Base-by-base conservation (phyloP, 2,888 invertebrate species). In the Polyommatus icarus region DNA sequence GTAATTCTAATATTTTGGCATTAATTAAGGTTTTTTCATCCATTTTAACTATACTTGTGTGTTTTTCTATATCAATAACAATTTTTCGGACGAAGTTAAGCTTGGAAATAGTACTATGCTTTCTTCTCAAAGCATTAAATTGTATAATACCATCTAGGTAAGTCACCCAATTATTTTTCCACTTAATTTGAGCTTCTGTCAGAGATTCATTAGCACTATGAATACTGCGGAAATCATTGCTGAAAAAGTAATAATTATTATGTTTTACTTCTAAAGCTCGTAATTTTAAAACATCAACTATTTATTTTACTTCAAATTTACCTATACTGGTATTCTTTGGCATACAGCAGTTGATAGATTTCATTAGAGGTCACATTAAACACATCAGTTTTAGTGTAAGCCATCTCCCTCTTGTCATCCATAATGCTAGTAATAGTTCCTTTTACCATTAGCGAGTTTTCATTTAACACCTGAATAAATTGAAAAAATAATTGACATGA, bases 141-240 rank as follows among this genome's bases (percentile, higher is more conserved):
- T 98, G 98, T 20, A 98, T 88, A 94, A 98, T 95, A 0, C 96
- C 96, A 87, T 98, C 98, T 83, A 98, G 93, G 83, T 97, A 96
- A 3, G 97, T 95, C 0, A 96, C 95, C 98, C 98, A 98, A 86
- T 97, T 97, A 76, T 95, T 95, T 20, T 94, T 92, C 97, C 97
- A 98, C 61, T 87, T 84, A 3, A 95, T 81, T 72, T 86, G 80
- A 40, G 92, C 95, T 71, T 85, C 83, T 0, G 85, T 87, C 3
- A 89, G 79, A 2, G 86, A 81, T 18, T 81, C 61, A 77, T 89
- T 85, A 0, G 83, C 80, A 8, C 82, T 82, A 10, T 83, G 76
- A 29, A 91, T 86, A 77, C 86, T 87, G 77, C 83, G 84, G 78
- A 90, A 90, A 7, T 85, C 85, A 24, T 83, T 86, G 1, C 91